Percentiles rank a stretch among this genome's conserved stretches.
These are phyloP conservation scores for Drosophila leonis DNA, from an alignment of 2,888 invertebrate genomes.

Conservation along the genomic window DNA sequence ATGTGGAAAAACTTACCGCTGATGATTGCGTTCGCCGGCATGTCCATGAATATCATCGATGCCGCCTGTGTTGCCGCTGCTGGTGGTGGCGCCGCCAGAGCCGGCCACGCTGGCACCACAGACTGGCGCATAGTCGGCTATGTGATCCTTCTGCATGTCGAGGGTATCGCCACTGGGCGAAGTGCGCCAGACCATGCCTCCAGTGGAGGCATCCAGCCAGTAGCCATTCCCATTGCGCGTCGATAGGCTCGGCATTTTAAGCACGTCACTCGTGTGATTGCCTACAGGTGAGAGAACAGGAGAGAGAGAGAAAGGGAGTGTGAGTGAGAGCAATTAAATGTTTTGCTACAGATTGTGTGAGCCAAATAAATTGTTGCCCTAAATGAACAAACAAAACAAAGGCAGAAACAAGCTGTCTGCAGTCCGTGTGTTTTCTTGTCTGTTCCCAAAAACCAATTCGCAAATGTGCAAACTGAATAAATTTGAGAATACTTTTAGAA, in stretches of 20 bases:
- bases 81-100: constrained; percentile 51
- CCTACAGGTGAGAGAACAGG: constrained; percentile 74
- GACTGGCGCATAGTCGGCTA: constrained; percentile 85
- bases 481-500: background rate
- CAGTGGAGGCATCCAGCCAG: constrained; percentile 85
- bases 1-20: constrained; percentile 76
- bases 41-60: constrained; percentile 76
- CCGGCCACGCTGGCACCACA: constrained; percentile 78
- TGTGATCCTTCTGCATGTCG: constrained; percentile 85
- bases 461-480: background rate
- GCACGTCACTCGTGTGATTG: constrained; percentile 85
- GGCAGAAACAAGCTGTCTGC: background rate
- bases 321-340: constrained; percentile 73
- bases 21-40: constrained; percentile 79
- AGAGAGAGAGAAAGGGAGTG: background rate
- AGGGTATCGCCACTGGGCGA: constrained; percentile 82
- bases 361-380: constrained; percentile 71
- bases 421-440: background rate
- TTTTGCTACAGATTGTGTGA: constrained; percentile 74
- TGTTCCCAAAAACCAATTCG: constrained; percentile 42
- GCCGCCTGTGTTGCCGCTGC: constrained; percentile 51
- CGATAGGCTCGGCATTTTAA: constrained; percentile 85
- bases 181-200: constrained; percentile 85
- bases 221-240: constrained; percentile 84
- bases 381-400: constrained; percentile 52